Percentiles rank a stretch among this genome's conserved stretches.
These are phyloP conservation scores for Gymnodraco acuticeps DNA, from an alignment of 2,797 vertebrate genomes.

Conservation along the genomic window DNA sequence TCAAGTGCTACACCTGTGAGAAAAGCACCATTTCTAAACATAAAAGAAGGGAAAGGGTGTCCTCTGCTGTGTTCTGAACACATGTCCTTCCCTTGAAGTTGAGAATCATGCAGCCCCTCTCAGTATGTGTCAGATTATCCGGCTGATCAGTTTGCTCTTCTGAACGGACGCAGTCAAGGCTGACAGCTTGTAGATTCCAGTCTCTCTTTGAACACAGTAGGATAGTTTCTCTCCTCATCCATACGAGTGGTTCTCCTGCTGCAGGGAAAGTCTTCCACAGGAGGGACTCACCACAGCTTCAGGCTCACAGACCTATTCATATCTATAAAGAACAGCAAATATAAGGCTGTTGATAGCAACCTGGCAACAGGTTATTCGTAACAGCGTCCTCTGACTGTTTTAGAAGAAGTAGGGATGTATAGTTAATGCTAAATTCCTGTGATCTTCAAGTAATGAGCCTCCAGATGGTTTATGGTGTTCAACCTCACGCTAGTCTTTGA, in stretches of 20 bases:
- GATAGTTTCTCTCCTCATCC: slow-evolving; percentile 19
- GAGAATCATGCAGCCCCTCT: not conserved
- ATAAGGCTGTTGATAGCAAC: slow-evolving; percentile 1
- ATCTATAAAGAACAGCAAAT: slow-evolving; percentile 12
- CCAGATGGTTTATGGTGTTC: not conserved
- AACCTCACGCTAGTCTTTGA: not conserved
- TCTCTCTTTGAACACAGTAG: slow-evolving; percentile 41
- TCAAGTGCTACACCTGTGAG: not conserved
- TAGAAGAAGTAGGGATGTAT: not conserved
- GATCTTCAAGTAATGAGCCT: not conserved
- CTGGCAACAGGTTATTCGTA: not conserved
- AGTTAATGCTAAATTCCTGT: not conserved
- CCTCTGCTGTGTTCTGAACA: slow-evolving; percentile 4
- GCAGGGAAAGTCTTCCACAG: slow-evolving; percentile 4
- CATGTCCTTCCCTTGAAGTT: slow-evolving; percentile 9
- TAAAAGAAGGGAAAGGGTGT: not conserved
- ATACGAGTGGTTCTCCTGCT: slow-evolving; percentile 13
- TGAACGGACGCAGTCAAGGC: not conserved
- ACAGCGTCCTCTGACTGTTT: not conserved
- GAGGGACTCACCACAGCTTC: slow-evolving; percentile 1
- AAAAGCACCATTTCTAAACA: not conserved
- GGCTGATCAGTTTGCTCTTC: slow-evolving; percentile 26
- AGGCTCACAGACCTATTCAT: not conserved
- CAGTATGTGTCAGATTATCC: slow-evolving; percentile 25
- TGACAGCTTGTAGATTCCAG: slow-evolving; percentile 35